These are phyloP conservation scores for Plebejus anna DNA, from an alignment of 2,888 invertebrate genomes.

Conservation along the genomic window DNA sequence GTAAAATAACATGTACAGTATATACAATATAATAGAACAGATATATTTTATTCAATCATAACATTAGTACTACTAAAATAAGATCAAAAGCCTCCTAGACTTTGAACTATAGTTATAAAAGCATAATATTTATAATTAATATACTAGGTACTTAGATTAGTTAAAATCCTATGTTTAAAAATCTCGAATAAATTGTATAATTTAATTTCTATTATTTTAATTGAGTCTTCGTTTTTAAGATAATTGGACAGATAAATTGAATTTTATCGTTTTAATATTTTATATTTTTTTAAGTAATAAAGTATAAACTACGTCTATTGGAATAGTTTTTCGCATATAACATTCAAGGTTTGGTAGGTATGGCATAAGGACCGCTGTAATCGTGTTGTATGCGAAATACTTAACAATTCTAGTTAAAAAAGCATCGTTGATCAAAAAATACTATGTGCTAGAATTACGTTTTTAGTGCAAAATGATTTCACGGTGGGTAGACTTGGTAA, in stretches of 20 bases:
- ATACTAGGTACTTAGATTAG: constrained; percentile 17
- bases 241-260: constrained; percentile 43
- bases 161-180: constrained; percentile 58
- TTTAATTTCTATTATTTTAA: constrained; percentile 53
- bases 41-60: constrained; percentile 44
- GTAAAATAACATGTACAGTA: constrained; percentile 63
- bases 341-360: too few species aligned
- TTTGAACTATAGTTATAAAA: constrained; percentile 23
- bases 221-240: constrained; percentile 37
- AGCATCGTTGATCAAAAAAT: not conserved
- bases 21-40: constrained; percentile 41
- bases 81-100: constrained; percentile 38
- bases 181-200: constrained; percentile 60
- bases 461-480: not conserved
- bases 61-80: constrained; percentile 61
- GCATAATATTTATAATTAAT: constrained; percentile 10
- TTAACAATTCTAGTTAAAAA: not conserved
- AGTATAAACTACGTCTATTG: not conserved
- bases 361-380: too few species aligned
- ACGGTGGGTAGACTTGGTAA: constrained; percentile 38
- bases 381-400: not conserved
- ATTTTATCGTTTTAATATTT: constrained; percentile 28
- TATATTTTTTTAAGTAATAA: not conserved
- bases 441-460: constrained; percentile 10
- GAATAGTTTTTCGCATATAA: not conserved